phyloP scores from a whole-genome alignment of 2,113 vertebrate genomes.

The Tinamus guttatus region DNA sequence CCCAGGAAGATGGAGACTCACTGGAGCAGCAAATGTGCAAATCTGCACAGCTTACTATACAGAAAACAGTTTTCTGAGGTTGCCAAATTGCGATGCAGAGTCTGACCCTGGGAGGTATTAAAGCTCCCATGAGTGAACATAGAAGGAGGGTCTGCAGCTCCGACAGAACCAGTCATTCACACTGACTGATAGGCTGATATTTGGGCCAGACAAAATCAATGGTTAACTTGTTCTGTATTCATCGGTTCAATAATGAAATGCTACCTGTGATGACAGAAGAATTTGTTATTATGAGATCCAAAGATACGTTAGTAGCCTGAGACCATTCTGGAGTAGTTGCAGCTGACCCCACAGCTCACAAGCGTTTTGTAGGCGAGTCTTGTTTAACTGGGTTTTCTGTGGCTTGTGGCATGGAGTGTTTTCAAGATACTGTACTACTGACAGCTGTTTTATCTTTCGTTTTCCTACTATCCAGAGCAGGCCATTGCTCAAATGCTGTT shows the following conservation, averaged over 20 bases:
- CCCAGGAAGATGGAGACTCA: slow-evolving; percentile 68
- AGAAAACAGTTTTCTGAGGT: slow-evolving; percentile 69
- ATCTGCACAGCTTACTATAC: slow-evolving; percentile 69
- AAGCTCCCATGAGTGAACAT: background rate
- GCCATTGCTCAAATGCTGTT: background rate
- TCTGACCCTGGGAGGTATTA: slow-evolving; percentile 58
- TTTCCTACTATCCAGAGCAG: background rate
- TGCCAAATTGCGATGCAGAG: slow-evolving; percentile 67
- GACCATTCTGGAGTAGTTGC: background rate
- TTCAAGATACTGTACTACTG: background rate
- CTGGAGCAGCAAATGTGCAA: slow-evolving; percentile 81
- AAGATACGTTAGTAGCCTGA: background rate
- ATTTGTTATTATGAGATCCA: background rate
- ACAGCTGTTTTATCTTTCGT: background rate
- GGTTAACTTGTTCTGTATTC: slow-evolving; percentile 63
- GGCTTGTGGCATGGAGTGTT: background rate
- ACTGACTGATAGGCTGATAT: background rate
- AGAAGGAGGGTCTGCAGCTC: slow-evolving; percentile 14
- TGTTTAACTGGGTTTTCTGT: background rate
- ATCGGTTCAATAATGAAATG: slow-evolving; percentile 47
- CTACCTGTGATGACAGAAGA: background rate
- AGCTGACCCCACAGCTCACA: background rate
- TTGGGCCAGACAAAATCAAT: slow-evolving; percentile 35
- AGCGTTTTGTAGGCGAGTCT: background rate
- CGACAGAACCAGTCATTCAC: background rate